Base-by-base conservation (phyloP, 2,113 vertebrate genomes). In the Lethenteron camtschaticum region DNA sequence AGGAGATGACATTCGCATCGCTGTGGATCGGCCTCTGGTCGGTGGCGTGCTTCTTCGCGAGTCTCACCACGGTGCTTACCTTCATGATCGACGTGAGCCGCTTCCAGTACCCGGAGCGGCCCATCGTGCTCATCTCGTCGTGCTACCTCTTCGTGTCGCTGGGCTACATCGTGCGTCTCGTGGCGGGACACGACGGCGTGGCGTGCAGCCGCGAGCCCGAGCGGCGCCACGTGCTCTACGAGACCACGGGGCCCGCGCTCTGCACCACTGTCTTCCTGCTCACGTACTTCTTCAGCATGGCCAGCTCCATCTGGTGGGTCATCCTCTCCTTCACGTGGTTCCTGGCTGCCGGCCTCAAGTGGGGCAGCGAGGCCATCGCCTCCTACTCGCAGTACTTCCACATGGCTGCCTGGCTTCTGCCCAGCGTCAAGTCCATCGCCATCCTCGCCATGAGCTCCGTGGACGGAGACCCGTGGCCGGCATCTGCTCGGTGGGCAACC, bases 151-250 rank as follows among this genome's bases (percentile, higher is more conserved):
- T 66, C 63, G 63, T 66, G 8, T 66, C 63, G 63, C n/a, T 20
- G 9, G 63, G 63, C n/a, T 66, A 66, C 63, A n/a, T 66, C 8
- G 63, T 66, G 63, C 63, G 63, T 20, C 63, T 66, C 63, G 63
- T 20, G n/a, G 63, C 63, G 63, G 63, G 63, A 16, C 63, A 66
- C 63, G 63, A 66, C n/a, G 20, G 20, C 63, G 63, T 66, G 8
- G 63, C 63, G 10, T 66, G 63, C 10, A 11, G 84, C 69, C 71
- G 78, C 0, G 86, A 66, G 8, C 63, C n/a, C 63, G 63, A 66
- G 63, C 41, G 41, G 6, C 41, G 41, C 41, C 63, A 66, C 63
- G 63, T 66, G 63, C 63, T 66, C n/a, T 66, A 66, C 63, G 63
- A n/a, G 10, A 66, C n/a, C 63, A 66, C 63, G 63, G 63, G 63